Conservation (phyloP, 2,888 invertebrate species). For the Ophion ventricosus region DNA sequence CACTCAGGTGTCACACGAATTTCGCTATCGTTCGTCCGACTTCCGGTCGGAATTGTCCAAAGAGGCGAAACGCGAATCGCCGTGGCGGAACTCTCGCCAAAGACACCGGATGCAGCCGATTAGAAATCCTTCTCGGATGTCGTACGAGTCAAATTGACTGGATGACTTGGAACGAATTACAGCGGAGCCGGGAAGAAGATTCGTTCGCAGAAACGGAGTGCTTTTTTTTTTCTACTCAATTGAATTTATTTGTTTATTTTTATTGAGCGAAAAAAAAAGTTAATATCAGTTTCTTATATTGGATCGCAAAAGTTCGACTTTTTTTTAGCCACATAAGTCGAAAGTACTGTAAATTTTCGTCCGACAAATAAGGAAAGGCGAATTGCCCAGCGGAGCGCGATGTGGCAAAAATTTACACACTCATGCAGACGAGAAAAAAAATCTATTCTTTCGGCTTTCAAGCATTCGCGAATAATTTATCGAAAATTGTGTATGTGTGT, state of each 20-base stretch:
- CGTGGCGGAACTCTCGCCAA: slow-evolving; percentile 37
- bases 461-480: slow-evolving; percentile 31
- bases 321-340: slow-evolving; percentile 19
- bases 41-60: slow-evolving; percentile 50
- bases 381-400: slow-evolving; percentile 36
- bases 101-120: slow-evolving; percentile 58
- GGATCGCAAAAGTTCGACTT: slow-evolving; percentile 10
- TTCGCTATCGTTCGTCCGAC: slow-evolving; percentile 26
- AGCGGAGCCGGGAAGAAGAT: neutral
- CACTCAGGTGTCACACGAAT: slow-evolving; percentile 51
- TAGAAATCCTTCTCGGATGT: slow-evolving; percentile 49
- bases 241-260: neutral
- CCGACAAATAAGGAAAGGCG: slow-evolving; percentile 44
- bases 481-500: slow-evolving; percentile 18
- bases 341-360: slow-evolving; percentile 51
- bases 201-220: too few relatives aligned
- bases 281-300: neutral
- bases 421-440: slow-evolving; percentile 5
- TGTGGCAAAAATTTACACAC: slow-evolving; percentile 1
- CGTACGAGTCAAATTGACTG: slow-evolving; percentile 17
- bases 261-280: neutral
- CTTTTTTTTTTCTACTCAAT: neutral
- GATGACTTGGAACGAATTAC: neutral
- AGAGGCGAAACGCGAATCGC: slow-evolving; percentile 53
- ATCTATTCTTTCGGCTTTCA: slow-evolving; percentile 38